Conservation (phyloP, 2,888 invertebrate genomes). For the Orchesellides sinensis region DNA sequence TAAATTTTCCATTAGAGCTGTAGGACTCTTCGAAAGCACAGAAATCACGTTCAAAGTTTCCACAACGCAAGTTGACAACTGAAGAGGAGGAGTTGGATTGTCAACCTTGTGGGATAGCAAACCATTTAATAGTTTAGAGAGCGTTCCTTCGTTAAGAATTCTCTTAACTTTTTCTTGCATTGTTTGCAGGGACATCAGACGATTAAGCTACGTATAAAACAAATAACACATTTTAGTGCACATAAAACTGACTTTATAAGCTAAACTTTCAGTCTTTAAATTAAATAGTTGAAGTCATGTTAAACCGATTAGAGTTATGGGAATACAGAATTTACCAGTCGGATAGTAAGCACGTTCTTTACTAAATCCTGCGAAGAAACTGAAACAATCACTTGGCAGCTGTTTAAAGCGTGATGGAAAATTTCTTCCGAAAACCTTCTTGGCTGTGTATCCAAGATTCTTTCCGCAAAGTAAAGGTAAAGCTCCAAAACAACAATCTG, state of each 20-base stretch:
- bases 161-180: background rate
- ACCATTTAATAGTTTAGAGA: constrained; percentile 16
- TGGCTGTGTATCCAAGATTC: background rate
- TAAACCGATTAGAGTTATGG: background rate
- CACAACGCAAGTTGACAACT: constrained; percentile 28
- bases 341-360: constrained; percentile 21
- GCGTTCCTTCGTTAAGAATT: background rate
- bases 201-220: background rate
- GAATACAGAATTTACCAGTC: constrained; percentile 19
- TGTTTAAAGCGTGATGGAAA: constrained; percentile 16
- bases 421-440: background rate
- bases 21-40: constrained; percentile 31
- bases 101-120: background rate
- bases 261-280: too few species aligned
- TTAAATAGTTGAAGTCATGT: background rate
- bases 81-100: background rate
- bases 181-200: background rate
- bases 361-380: background rate
- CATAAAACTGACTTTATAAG: too few species aligned
- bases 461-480: constrained; percentile 23
- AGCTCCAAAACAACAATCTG: constrained; percentile 25
- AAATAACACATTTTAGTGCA: background rate
- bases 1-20: constrained; percentile 21
- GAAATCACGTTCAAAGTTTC: constrained; percentile 41
- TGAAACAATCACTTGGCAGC: constrained; percentile 4